Evolutionary conservation across 1,140 invertebrate genomes (phyloP), one percentile per base, ranked within the genome.

Genomic region (Penaeus japonicus): DNA sequence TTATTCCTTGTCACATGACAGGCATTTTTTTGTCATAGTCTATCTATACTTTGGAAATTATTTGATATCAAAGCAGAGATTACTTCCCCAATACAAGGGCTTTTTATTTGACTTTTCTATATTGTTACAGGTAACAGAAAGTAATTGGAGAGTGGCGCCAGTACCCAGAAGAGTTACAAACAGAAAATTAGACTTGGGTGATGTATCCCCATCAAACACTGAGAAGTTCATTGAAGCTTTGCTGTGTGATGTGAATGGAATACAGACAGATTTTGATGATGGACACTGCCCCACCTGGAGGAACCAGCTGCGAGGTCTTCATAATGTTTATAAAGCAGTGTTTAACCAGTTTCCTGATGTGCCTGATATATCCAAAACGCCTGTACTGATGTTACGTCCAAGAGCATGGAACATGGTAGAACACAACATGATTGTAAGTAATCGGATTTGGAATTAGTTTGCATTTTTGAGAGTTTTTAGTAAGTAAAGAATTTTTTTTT

Each of bases 381-480:
- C 95, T 73, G 92, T 95, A 27, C 91, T 96, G 24, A 95, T 96
- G 94, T 91, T 96, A 17, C 93, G 95, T 90, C 95, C 95, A 2
- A 92, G 95, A 91, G 95, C 95, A 27, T 96, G 95, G 95, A 96
- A 96, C 92, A 95, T 96, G 93, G 93, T 94, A 62, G 95, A 96
- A 92, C 94, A 95, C 91, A 95, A 96, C 91, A 93, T 96, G 89
- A 92, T 95, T 92, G 87, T 88, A 35, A 73, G 85, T 80, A 30
- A n/a, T 47, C 47, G 10, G 4, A 47, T 0, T 5, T 47, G 1
- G 1, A 12, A 12, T 47, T 47, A 47, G 47, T 47, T 15, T 47
- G 10, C 47, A 15, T 47, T 47, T 47, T 47, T 47, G 10, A 0
- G 2, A 7, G 65, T 30, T 0, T 32, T 32, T 27, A 0, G 5